These are phyloP conservation scores for Seriola rivoliana DNA, from an alignment of 2,113 vertebrate species.

Conservation along the genomic window DNA sequence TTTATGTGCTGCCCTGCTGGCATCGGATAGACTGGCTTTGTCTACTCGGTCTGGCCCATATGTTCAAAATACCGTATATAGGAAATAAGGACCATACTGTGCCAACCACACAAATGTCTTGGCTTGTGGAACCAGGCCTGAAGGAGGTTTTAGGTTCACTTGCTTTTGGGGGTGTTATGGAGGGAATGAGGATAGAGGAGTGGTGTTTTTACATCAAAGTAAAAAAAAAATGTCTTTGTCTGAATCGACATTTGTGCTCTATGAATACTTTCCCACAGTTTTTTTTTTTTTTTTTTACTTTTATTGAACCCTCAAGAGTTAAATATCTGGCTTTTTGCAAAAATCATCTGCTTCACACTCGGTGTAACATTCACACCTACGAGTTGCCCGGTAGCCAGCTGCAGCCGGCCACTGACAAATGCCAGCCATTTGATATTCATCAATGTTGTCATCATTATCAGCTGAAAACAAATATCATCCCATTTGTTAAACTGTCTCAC, in stretches of 20 bases:
- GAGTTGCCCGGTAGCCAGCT: neutral
- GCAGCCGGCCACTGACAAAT: slow-evolving; percentile 1
- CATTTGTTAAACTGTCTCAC: neutral
- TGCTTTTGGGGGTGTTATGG: slow-evolving; percentile 14
- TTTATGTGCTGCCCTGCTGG: slow-evolving; percentile 54
- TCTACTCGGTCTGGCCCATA: slow-evolving; percentile 33
- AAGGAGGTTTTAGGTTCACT: slow-evolving; percentile 11
- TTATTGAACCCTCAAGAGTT: neutral
- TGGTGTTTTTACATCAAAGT: neutral
- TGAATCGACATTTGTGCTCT: slow-evolving; percentile 4
- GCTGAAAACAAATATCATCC: slow-evolving; percentile 13
- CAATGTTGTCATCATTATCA: neutral
- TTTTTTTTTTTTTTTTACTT: neutral
- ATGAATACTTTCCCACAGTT: slow-evolving; percentile 3
- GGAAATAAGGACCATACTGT: slow-evolving; percentile 47
- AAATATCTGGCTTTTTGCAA: neutral
- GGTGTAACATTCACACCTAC: neutral
- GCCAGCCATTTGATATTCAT: slow-evolving; percentile 16
- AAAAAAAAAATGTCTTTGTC: neutral
- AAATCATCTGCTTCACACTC: slow-evolving; percentile 6
- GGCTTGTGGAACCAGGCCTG: slow-evolving; percentile 14
- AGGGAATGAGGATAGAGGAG: neutral
- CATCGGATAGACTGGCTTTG: slow-evolving; percentile 53
- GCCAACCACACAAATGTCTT: slow-evolving; percentile 29
- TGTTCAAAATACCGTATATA: slow-evolving; percentile 29